Base-by-base conservation (phyloP, 1,140 invertebrate species). In the Pseudomyrmex sp. region DNA sequence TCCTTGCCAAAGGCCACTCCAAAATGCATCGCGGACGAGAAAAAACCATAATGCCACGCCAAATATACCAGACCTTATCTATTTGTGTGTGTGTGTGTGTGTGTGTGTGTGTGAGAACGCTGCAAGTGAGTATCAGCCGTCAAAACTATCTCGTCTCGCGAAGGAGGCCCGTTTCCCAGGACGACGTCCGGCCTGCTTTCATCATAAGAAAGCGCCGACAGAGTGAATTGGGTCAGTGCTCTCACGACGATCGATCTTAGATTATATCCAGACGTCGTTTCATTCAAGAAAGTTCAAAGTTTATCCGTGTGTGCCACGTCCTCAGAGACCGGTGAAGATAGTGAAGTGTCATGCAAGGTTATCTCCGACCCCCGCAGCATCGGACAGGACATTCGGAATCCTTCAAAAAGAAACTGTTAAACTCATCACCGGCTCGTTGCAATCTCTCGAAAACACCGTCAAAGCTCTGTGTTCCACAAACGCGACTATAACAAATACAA, bases 201-300 rank as follows among this genome's bases (percentile, higher is more conserved):
- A 26, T 72, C 68, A 69, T 18, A 54, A 50, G 13, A 20, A n/a
- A 65, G 56, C 46, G 35, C 52, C 56, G 12, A 46, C 68, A 48
- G 68, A 83, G 61, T 69, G 85, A 88, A 80, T 87, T 83, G 86
- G 82, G 80, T 88, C 70, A 74, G 18, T 23, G 56, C 73, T 85
- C 86, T 66, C 69, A 59, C 62, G 35, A 70, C 48, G 58, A 82
- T 88, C 87, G 87, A 88, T 87, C 20, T 65, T 26, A n/a, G 58
- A 68, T 76, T 84, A 70, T 79, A 48, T 54, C 66, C 56, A 73
- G 23, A 44, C 74, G 65, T 66, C 65, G 65, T 70, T 48, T 26
- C 35, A 20, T 58, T 69, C 61, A 87, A 76, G 70, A 61, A 82
- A 88, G 75, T 56, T 58, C 46, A 46, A 58, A 76, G 77, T 72